These are phyloP conservation scores for Drosophila seclusa DNA, from an alignment of 2,888 invertebrate genomes.

Conservation along the genomic window DNA sequence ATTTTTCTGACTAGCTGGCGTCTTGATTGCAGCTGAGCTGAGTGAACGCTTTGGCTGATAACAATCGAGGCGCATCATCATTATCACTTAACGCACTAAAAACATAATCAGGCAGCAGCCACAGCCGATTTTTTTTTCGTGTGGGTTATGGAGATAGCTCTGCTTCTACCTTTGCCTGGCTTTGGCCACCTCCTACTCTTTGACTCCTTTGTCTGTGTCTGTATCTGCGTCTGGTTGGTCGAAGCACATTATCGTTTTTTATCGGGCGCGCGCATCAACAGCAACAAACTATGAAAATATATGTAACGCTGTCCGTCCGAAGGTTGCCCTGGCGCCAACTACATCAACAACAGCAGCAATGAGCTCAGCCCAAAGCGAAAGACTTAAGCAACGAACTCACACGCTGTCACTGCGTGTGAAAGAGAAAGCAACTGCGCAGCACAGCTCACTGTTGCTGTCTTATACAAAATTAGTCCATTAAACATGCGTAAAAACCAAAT, in stretches of 20 bases:
- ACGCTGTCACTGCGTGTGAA: slow-evolving; percentile 59
- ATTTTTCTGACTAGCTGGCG: slow-evolving; percentile 61
- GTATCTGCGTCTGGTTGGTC: slow-evolving; percentile 36
- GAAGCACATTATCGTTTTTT: slow-evolving; percentile 68
- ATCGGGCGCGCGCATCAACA: slow-evolving; percentile 74
- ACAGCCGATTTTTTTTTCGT: slow-evolving; percentile 33
- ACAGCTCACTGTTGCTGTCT: slow-evolving; percentile 20
- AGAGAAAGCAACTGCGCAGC: slow-evolving; percentile 46
- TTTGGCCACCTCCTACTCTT: background rate
- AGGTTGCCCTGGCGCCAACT: slow-evolving; percentile 75
- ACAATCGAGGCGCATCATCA: slow-evolving; percentile 77
- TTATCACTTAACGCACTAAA: slow-evolving; percentile 81
- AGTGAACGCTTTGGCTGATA: slow-evolving; percentile 65
- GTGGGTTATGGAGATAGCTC: slow-evolving; percentile 44
- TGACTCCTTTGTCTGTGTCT: slow-evolving; percentile 1
- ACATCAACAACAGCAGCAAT: slow-evolving; percentile 39
- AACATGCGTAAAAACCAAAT: slow-evolving; percentile 76
- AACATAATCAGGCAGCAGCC: slow-evolving; percentile 76
- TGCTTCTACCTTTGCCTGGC: background rate
- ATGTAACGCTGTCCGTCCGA: slow-evolving; percentile 67
- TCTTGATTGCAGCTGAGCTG: slow-evolving; percentile 62
- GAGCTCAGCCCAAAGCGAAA: slow-evolving; percentile 52
- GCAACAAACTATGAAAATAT: slow-evolving; percentile 78
- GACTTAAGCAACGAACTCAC: slow-evolving; percentile 74
- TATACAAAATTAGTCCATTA: slow-evolving; percentile 78